Evolutionary conservation across 1,140 invertebrate genomes (phyloP).

Genomic region (Diabrotica undecimpunctata): DNA sequence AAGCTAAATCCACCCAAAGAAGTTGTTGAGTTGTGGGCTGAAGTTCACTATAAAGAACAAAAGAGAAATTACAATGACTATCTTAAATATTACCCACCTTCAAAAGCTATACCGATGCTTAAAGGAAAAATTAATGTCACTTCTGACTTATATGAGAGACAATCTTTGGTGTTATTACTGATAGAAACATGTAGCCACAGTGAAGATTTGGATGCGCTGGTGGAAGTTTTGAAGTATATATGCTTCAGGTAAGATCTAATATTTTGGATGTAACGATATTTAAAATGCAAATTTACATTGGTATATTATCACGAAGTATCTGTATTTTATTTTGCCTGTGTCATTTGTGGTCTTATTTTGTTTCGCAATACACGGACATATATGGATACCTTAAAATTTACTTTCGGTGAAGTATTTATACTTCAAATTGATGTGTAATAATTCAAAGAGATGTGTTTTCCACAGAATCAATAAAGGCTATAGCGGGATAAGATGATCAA

Average conservation of each 20-base stretch:
- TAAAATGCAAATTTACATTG: too few species aligned
- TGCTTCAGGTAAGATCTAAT: conserved; percentile 8
- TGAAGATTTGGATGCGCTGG: conserved; percentile 18
- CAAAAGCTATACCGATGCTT: conserved; percentile 15
- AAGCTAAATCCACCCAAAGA: conserved; percentile 7
- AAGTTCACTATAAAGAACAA: conserved; percentile 13
- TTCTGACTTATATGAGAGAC: conserved; percentile 13
- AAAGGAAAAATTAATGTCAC: conserved; percentile 25
- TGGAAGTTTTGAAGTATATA: conserved; percentile 23
- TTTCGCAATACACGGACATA: too few species aligned
- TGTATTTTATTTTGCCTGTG: too few species aligned
- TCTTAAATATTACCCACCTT: conserved; percentile 19
- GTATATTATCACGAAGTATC: too few species aligned
- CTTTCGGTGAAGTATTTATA: too few species aligned
- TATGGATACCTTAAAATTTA: too few species aligned
- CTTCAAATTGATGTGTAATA: too few species aligned
- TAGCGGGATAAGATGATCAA: too few species aligned
- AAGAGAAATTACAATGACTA: conserved; percentile 1
- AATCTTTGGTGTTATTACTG: conserved; percentile 9
- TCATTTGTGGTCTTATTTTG: too few species aligned
- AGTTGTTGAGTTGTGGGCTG: conserved; percentile 10
- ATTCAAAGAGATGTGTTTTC: too few species aligned
- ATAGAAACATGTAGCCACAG: conserved; percentile 13
- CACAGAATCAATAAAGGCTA: too few species aligned
- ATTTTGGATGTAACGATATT: too few species aligned